Conservation (phyloP, 2,888 invertebrate genomes). For the Argyra leucocephala region DNA sequence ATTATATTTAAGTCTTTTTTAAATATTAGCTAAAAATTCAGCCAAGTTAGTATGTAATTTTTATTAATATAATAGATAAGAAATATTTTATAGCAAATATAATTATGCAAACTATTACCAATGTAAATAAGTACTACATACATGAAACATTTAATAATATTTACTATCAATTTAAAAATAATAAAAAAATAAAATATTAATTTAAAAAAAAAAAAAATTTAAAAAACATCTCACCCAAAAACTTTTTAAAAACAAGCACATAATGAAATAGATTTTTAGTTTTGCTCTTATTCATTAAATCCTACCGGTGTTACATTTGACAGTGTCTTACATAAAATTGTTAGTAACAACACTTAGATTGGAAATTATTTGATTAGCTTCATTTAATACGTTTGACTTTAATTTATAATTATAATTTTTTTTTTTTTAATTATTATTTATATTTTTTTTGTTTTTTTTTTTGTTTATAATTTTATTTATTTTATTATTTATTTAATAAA, state of each 20-base stretch:
- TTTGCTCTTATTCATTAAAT: background rate
- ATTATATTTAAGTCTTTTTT: no score
- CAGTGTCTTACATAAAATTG: slow-evolving; percentile 38
- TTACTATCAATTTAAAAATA: no score
- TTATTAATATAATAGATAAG: no score
- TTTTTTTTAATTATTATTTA: slow-evolving; percentile 19
- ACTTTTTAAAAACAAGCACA: slow-evolving; percentile 1
- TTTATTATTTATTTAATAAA: no score
- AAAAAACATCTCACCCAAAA: slow-evolving; percentile 2
- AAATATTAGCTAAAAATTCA: no score
- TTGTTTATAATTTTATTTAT: no score
- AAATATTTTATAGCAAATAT: no score
- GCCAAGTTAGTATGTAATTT: no score
- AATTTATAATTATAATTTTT: slow-evolving; percentile 12
- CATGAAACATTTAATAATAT: no score
- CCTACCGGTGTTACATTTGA: background rate
- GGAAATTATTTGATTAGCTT: slow-evolving; percentile 40
- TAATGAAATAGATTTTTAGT: background rate
- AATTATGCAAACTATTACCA: no score
- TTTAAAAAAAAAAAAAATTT: slow-evolving; percentile 15
- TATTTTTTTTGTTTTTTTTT: slow-evolving; percentile 15
- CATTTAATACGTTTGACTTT: slow-evolving; percentile 32
- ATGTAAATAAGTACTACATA: no score
- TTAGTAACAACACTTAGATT: slow-evolving; percentile 41
- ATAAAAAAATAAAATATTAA: no score